Base-by-base conservation (phyloP, 1,140 invertebrate species). In the Drosophila sp. region DNA sequence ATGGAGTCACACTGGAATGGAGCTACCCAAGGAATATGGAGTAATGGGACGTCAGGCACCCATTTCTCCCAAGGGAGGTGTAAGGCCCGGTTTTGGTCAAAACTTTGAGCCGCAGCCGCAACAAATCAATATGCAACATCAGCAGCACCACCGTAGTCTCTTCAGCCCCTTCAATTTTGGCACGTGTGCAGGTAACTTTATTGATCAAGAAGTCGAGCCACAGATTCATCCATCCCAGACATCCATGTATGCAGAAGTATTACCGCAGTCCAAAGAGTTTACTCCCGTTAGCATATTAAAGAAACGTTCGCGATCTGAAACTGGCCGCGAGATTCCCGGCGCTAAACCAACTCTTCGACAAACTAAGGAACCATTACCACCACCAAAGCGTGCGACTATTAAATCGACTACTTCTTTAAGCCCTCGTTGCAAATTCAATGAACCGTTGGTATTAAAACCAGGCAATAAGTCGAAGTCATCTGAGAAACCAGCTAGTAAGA, bases 121-220 rank as follows among this genome's bases (percentile, higher is more conserved):
- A 4, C 11, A n/a, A n/a, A 17, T 17, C 2, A 41, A 17, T 17
- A 17, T 41, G 1, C 70, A 33, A 5, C 30, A 54, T 1, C 11
- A 23, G 11, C 54, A 38, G 23, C 55, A 30, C 5, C 61, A 27
- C 35, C 2, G 25, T 6, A 32, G 5, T 8, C 29, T 11, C 4
- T 77, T 68, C 5, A 33, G 6, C 23, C 35, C 63, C 0, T 78
- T 74, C 8, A 78, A 78, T 23, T 78, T 78, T 61, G 76, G 76
- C 30, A 66, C 27, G 11, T 70, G 60, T 6, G 76, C 76, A 1
- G 47, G 27, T 2, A 40, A 2, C 25, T 25, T 55, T 8, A 55
- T 69, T 23, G 47, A 5, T 2, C 17, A 7, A 61, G 2, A 11
- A 10, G 23, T 10, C 2, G 55, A 23, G n/a, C 2, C 30, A 17